Evolutionary conservation across 2,797 vertebrate genomes (phyloP), one percentile per base, ranked within the genome.

Genomic region (Bufotes viridis): DNA sequence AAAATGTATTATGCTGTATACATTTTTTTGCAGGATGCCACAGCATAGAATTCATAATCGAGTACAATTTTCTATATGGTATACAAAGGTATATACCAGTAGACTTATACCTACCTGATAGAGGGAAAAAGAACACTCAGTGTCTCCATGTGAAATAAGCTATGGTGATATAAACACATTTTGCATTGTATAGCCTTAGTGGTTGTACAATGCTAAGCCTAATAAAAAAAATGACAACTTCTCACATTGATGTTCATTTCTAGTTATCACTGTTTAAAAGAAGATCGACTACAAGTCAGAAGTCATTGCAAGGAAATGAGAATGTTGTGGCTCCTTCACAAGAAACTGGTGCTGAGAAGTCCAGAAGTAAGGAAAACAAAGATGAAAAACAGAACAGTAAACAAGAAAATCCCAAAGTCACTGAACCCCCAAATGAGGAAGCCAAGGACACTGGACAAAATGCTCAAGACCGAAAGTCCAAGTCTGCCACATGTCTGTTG

Each of bases 241-340:
- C 10, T 75, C 11, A 75, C 51, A n/a, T 57, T 58, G 13, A 76
- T 29, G 87, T 91, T 90, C 89, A 90, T 76, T 90, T 92, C 87
- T 93, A 99, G 98, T 94, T 96, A 90, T 97, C 95, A 81, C 90
- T 98, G 84, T 97, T 98, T 92, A 96, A 96, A 83, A 93, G 93
- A 87, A 94, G 94, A 83, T 95, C 96, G 87, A 90, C 88, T 84
- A 92, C 92, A 72, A 81, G 87, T 91, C 93, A 93, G 78, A 95
- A 94, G 92, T 29, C 88, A 22, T 76, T 79, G 11, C 88, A 84
- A 91, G 84, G 81, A 51, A 89, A 55, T 87, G 91, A 70, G 92
- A 49, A 74, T 57, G 84, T 76, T 88, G 91, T 87, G 70, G 91
- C 93, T 88, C 87, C 90, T 42, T 78, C 29, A 92, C 92, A 92